phyloP scores from a whole-genome alignment of 2,888 invertebrate species.

The Phasia obesa region DNA sequence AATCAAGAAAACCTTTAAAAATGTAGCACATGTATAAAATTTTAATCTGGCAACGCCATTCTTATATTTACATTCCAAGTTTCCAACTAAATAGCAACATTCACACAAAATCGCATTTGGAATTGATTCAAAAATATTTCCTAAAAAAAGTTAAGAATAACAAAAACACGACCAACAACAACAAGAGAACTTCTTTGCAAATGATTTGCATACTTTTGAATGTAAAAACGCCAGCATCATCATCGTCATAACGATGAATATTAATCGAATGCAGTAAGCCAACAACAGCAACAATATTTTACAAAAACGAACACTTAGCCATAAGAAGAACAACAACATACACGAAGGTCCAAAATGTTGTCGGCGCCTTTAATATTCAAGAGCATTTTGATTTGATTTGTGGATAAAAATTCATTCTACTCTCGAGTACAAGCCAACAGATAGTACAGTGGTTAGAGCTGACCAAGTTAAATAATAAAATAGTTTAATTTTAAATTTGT shows the following conservation, averaged over 20 bases:
- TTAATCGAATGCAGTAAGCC: background rate
- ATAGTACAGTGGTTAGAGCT: no score
- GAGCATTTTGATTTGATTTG: conserved; percentile 42
- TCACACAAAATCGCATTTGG: conserved; percentile 40
- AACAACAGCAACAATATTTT: conserved; percentile 23
- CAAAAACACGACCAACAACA: background rate
- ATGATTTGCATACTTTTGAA: no score
- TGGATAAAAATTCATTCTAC: background rate
- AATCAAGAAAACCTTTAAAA: no score
- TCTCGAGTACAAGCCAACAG: background rate
- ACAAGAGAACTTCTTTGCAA: no score
- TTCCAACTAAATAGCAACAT: conserved; percentile 36
- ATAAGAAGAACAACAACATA: conserved; percentile 38
- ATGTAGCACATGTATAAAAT: no score
- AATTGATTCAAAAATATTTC: conserved; percentile 42
- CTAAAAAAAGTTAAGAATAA: conserved; percentile 16
- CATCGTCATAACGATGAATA: background rate
- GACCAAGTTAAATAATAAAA: no score
- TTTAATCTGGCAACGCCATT: no score
- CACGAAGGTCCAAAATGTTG: conserved; percentile 49
- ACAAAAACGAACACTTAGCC: conserved; percentile 41
- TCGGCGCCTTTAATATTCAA: conserved; percentile 70
- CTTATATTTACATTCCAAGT: no score
- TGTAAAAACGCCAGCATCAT: no score
- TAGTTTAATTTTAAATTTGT: no score